Percentiles rank a stretch among this genome's conserved stretches.
Conservation (phyloP, 2,113 vertebrate genomes). For the Diphyllodes magnificus region DNA sequence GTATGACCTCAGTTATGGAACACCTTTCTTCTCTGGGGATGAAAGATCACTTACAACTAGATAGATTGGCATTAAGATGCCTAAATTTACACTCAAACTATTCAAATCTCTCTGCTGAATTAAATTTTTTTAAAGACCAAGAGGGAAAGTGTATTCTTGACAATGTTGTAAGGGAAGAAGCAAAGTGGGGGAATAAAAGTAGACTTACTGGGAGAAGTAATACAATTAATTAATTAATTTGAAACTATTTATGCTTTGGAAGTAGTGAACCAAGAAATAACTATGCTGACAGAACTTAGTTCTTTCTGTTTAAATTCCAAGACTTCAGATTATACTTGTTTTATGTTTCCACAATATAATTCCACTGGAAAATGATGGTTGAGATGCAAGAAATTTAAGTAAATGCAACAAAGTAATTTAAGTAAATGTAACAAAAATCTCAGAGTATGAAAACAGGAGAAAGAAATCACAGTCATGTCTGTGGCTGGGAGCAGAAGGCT, state of each 20-base stretch:
- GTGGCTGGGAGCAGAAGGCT: not conserved
- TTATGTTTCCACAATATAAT: not conserved
- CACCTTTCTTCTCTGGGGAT: not conserved
- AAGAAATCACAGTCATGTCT: not conserved
- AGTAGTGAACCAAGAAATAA: not conserved
- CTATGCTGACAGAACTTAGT: not conserved
- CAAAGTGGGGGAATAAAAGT: not conserved
- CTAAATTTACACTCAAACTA: not conserved
- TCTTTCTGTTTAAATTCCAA: not conserved
- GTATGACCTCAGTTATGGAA: accelerated
- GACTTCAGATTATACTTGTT: not conserved
- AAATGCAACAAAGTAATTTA: not conserved
- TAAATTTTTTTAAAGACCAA: not conserved
- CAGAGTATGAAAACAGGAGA: not conserved
- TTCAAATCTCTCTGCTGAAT: not conserved
- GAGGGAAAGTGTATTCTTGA: not conserved
- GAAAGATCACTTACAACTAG: not conserved
- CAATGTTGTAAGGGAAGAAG: not conserved
- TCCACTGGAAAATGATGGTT: not conserved
- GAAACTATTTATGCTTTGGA: not conserved
- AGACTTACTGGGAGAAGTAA: not conserved
- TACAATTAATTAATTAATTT: not conserved
- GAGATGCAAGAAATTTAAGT: not conserved
- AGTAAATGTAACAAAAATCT: not conserved
- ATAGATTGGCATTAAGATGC: not conserved